A percentile compares a stretch with the other conserved stretches of the same genome.
Conservation (phyloP, 1,140 invertebrate genomes). For the Musca vetustissima region DNA sequence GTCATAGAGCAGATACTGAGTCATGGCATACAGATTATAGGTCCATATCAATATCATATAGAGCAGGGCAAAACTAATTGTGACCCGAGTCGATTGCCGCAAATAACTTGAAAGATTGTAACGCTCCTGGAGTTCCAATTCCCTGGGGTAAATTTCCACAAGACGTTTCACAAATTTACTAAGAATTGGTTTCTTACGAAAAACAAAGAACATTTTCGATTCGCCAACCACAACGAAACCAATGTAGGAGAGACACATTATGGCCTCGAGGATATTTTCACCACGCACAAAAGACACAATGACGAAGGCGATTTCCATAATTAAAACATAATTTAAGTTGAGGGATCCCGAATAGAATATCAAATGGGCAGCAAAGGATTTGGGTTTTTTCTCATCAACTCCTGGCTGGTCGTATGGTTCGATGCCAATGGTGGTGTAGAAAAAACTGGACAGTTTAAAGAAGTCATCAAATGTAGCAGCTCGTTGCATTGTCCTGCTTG, state of each 20-base stretch:
- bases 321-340: conserved; percentile 30
- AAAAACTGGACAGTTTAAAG: conserved; percentile 22
- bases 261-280: conserved; percentile 35
- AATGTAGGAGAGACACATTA: conserved; percentile 44
- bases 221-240: conserved; percentile 41
- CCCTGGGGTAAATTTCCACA: conserved; percentile 37
- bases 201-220: conserved; percentile 44
- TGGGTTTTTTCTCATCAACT: not conserved
- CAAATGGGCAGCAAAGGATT: not conserved
- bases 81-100: conserved; percentile 32
- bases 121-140: conserved; percentile 23
- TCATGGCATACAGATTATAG: conserved; percentile 42
- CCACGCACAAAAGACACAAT: conserved; percentile 31
- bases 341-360: conserved; percentile 39
- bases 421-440: conserved; percentile 25
- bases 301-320: conserved; percentile 35
- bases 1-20: conserved; percentile 42
- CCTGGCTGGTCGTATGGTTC: conserved; percentile 13
- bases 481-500: not conserved
- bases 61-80: conserved; percentile 37
- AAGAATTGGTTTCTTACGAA: conserved; percentile 34
- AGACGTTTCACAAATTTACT: conserved; percentile 35
- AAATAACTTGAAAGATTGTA: conserved; percentile 37
- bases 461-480: conserved; percentile 18
- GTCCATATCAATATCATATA: conserved; percentile 48